Evolutionary conservation across 2,888 invertebrate species (phyloP), one percentile per base, ranked within the genome.

Genomic region (Phortica okadai): DNA sequence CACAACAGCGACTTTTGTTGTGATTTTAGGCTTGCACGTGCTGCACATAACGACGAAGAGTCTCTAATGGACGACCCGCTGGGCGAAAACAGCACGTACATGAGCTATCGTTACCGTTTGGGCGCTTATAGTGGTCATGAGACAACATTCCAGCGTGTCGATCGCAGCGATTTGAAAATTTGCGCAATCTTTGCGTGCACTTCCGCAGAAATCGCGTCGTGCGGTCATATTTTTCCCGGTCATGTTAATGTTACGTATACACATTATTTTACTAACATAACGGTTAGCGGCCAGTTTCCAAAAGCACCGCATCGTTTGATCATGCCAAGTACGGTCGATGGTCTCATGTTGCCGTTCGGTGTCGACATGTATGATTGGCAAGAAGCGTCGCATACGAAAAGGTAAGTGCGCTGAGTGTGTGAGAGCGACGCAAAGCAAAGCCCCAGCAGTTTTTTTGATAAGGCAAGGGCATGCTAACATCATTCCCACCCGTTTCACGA

Each of bases 131-230:
- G 76, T 25, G 90, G 90, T 77, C 79, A 83, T 2, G 79, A 82
- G n/a, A 84, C 87, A 1, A 86, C 83, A 0, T 75, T 87, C 7
- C 85, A 89, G 4, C 88, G 93, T 62, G 89, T 91, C 2, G 90
- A 91, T 78, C 89, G 91, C 77, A 91, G 90, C 50, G 92, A 92
- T 50, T 88, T 92, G 74, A 92, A 93, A 77, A 82, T 91, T 2
- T 93, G 93, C 81, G 92, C 91, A 0, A 21, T 93, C 1, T 89
- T 93, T 10, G 91, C 93, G 74, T 93, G 93, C 82, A 83, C 88
- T 7, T 87, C 89, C 59, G 88, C 88, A 0, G 86, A 88, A 1
- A 44, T 92, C 2, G 75, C 82, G 16, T 90, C 90, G 1, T 93
- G 93, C 79, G 92, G 92, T 0, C 85, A 79, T 54, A 84, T 90